A percentile compares a stretch with the other conserved stretches of the same genome.
phyloP scores from a whole-genome alignment of 2,113 vertebrate species.

The Coreoperca whiteheadi region DNA sequence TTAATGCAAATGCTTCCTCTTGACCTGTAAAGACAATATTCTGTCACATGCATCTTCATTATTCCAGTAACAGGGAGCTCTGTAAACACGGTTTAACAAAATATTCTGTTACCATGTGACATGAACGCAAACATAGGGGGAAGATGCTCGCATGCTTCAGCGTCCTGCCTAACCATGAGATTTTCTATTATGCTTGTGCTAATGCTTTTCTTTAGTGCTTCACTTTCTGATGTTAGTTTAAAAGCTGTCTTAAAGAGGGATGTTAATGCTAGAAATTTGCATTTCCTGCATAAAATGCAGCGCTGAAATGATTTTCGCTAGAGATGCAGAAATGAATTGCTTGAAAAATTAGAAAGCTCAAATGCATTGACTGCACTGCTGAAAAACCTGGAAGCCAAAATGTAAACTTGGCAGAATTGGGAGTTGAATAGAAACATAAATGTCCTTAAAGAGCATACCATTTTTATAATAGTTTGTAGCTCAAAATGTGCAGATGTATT shows the following conservation, averaged over 20 bases:
- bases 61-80: neutral
- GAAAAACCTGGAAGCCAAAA: too few species aligned
- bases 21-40: conserved; percentile 10
- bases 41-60: conserved; percentile 37
- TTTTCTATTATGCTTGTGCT: neutral
- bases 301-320: too few species aligned
- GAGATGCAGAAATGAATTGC: too few species aligned
- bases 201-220: neutral
- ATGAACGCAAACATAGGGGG: neutral
- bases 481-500: too few species aligned
- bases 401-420: too few species aligned
- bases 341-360: too few species aligned
- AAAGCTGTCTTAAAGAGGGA: neutral
- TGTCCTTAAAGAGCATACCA: too few species aligned
- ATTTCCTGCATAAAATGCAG: too few species aligned
- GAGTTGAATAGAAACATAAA: too few species aligned
- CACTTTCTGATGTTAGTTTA: neutral
- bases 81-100: neutral
- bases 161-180: neutral
- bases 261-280: neutral
- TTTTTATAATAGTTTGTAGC: too few species aligned
- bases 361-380: too few species aligned
- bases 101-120: neutral
- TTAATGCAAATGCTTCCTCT: conserved; percentile 12
- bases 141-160: neutral